These are phyloP conservation scores for Montipora cactus DNA, from an alignment of 64 coral and sea anemone species.

Conservation along the genomic window DNA sequence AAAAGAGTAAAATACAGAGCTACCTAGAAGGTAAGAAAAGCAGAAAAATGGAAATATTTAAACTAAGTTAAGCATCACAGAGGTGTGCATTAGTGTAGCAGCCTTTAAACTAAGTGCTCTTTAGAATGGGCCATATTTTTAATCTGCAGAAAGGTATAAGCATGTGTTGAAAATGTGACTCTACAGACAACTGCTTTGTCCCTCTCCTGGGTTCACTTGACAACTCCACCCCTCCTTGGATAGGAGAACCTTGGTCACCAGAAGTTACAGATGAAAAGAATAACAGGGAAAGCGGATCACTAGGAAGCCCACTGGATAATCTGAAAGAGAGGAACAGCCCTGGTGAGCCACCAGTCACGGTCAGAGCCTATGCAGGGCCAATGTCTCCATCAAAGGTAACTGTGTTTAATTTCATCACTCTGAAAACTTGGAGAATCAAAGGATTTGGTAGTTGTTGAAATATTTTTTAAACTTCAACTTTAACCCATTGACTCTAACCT, in stretches of 20 bases:
- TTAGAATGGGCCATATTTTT: neutral
- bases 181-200: constrained; percentile 77
- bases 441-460: neutral
- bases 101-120: neutral
- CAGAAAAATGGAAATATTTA: no score
- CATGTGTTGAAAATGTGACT: neutral
- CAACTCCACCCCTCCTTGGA: constrained; percentile 73
- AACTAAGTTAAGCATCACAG: no score
- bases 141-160: neutral
- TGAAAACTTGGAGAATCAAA: no score
- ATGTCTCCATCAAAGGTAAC: constrained; percentile 94
- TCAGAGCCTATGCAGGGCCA: constrained; percentile 87
- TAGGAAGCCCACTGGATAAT: constrained; percentile 41
- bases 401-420: no score
- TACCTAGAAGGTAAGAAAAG: constrained; percentile 67
- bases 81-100: no score
- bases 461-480: no score
- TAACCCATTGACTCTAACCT: no score
- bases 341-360: constrained; percentile 40
- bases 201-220: constrained; percentile 80
- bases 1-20: constrained; percentile 58
- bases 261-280: constrained; percentile 24
- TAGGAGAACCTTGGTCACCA: constrained; percentile 93
- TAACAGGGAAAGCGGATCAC: neutral
- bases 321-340: constrained; percentile 42